A percentile compares a stretch with the other conserved stretches of the same genome.
phyloP scores from a whole-genome alignment of 2,888 invertebrate species.

The Sminthurinus aureus region DNA sequence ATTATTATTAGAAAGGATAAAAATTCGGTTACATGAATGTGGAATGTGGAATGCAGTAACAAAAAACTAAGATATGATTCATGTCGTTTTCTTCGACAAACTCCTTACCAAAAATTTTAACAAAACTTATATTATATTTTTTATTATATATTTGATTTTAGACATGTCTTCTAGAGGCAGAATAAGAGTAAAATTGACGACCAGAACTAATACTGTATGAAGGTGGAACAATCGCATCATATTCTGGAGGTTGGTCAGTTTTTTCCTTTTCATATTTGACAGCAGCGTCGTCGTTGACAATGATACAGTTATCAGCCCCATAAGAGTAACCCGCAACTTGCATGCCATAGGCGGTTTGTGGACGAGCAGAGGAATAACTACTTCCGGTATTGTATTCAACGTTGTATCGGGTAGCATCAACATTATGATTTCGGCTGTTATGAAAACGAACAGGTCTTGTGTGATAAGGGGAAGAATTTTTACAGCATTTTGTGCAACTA shows the following conservation, averaged over 20 bases:
- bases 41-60: no score
- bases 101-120: no score
- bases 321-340: not conserved
- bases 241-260: constrained; percentile 26
- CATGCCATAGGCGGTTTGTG: constrained; percentile 16
- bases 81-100: no score
- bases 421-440: not conserved
- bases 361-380: constrained; percentile 29
- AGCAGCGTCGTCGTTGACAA: not conserved
- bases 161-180: not conserved
- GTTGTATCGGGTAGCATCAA: not conserved
- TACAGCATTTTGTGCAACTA: not conserved
- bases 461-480: not conserved
- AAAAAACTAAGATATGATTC: no score
- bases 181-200: constrained; percentile 17
- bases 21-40: no score
- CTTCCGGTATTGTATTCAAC: constrained; percentile 12
- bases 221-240: constrained; percentile 31
- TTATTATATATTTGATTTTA: no score
- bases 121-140: no score
- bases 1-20: no score
- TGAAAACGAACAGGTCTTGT: not conserved
- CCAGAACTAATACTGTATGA: not conserved
- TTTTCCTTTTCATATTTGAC: not conserved
- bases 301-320: constrained; percentile 20